Percentiles rank a stretch among this genome's conserved stretches.
Evolutionary conservation across 2,113 vertebrate species (phyloP).

Genomic region (Macroglossus sobrinus): DNA sequence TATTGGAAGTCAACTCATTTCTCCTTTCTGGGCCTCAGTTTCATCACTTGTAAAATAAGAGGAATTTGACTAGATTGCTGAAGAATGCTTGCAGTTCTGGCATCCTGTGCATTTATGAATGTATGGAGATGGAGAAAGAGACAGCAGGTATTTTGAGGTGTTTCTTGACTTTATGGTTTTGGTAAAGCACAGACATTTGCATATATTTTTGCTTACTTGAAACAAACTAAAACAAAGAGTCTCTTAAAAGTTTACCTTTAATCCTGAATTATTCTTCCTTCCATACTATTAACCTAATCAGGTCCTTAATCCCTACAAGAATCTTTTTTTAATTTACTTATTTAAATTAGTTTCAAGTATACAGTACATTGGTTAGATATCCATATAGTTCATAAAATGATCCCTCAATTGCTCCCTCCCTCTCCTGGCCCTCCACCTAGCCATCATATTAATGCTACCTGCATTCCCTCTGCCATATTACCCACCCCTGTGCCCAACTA

Average conservation of each 20-base stretch:
- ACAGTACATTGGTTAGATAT: no score
- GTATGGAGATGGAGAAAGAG: not conserved
- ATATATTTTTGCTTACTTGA: not conserved
- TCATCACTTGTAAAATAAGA: not conserved
- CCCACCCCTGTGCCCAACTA: no score
- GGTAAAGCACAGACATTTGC: not conserved
- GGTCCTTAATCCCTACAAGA: not conserved
- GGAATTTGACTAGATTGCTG: not conserved
- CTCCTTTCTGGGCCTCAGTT: not conserved
- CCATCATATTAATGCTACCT: no score
- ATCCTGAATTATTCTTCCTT: conserved; percentile 1
- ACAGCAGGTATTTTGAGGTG: not conserved
- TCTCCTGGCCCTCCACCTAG: no score
- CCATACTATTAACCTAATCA: not conserved
- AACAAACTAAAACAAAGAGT: not conserved
- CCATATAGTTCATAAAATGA: no score
- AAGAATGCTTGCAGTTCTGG: not conserved
- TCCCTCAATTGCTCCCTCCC: no score
- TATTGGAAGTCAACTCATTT: not conserved
- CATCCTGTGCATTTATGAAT: not conserved
- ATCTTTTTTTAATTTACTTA: not conserved
- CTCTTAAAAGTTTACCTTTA: conserved; percentile 16
- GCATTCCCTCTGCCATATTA: no score
- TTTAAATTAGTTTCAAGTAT: no score
- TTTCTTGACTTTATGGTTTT: not conserved